A percentile compares a stretch with the other conserved stretches of the same genome.
phyloP scores from a whole-genome alignment of 1,140 invertebrate genomes.

The Papilio xuthus region DNA sequence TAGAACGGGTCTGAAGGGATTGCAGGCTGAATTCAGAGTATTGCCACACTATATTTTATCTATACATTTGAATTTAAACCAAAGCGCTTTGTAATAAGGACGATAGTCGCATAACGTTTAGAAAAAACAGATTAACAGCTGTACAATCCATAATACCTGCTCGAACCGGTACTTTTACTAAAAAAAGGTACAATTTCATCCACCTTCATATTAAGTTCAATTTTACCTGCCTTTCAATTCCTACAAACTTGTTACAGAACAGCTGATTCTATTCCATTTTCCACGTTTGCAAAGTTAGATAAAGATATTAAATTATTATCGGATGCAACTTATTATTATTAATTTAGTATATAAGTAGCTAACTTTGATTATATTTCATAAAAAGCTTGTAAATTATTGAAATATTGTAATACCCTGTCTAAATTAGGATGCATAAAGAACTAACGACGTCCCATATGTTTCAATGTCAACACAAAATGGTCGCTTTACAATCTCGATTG shows the following conservation, averaged over 20 bases:
- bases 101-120: constrained; percentile 4
- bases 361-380: background rate
- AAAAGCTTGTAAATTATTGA: background rate
- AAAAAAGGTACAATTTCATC: constrained; percentile 13
- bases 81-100: background rate
- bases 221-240: constrained; percentile 31
- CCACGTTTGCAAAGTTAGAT: constrained; percentile 11
- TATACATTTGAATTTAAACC: constrained; percentile 8
- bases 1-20: constrained; percentile 34
- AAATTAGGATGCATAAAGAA: constrained; percentile 27
- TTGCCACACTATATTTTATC: background rate
- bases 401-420: background rate
- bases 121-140: constrained; percentile 27
- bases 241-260: background rate
- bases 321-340: background rate
- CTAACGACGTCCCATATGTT: constrained; percentile 24
- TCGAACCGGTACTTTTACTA: constrained; percentile 24
- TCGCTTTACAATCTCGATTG: constrained; percentile 48
- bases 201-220: constrained; percentile 12
- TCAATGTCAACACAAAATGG: constrained; percentile 46
- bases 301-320: background rate
- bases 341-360: background rate
- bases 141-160: constrained; percentile 29
- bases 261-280: constrained; percentile 28
- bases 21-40: constrained; percentile 38